Conservation (phyloP, 2,888 invertebrate species). For the Melanostoma scalare region DNA sequence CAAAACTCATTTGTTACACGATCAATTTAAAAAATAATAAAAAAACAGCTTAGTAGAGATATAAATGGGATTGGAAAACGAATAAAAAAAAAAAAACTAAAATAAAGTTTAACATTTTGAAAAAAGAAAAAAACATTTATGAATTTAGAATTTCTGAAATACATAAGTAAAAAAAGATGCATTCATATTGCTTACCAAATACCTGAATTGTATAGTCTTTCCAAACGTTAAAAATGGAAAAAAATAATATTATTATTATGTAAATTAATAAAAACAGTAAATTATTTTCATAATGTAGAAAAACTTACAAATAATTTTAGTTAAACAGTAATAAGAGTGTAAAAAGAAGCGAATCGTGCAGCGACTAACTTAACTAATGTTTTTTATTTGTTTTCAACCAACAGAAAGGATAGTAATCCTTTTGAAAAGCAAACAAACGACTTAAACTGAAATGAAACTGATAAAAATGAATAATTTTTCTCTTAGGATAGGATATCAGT, state of each 20-base stretch:
- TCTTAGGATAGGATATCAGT: slow-evolving; percentile 34
- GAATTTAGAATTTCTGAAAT: slow-evolving; percentile 54
- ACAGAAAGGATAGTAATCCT: slow-evolving; percentile 29
- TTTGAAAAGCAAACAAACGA: slow-evolving; percentile 48
- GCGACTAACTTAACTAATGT: slow-evolving; percentile 45
- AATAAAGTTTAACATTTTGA: slow-evolving; percentile 52
- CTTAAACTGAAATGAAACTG: slow-evolving; percentile 49
- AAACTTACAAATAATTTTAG: slow-evolving; percentile 60
- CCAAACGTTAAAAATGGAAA: slow-evolving; percentile 74
- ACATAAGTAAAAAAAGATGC: slow-evolving; percentile 65
- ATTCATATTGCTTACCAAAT: slow-evolving; percentile 80
- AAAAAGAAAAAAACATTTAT: slow-evolving; percentile 39
- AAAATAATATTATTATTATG: slow-evolving; percentile 71
- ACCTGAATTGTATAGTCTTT: slow-evolving; percentile 80
- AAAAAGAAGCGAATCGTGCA: slow-evolving; percentile 36
- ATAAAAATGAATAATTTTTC: slow-evolving; percentile 17
- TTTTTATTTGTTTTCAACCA: slow-evolving; percentile 43
- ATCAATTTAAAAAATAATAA: slow-evolving; percentile 12
- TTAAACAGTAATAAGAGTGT: slow-evolving; percentile 21
- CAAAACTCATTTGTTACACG: slow-evolving; percentile 5
- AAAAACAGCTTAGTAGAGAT: slow-evolving; percentile 46
- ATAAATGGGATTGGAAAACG: slow-evolving; percentile 45
- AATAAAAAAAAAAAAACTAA: slow-evolving; percentile 18
- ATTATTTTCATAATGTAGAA: slow-evolving; percentile 70
- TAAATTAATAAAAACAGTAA: slow-evolving; percentile 57